Evolutionary conservation across 2,797 vertebrate genomes (phyloP).

Genomic region (Chiroxiphia lanceolata): DNA sequence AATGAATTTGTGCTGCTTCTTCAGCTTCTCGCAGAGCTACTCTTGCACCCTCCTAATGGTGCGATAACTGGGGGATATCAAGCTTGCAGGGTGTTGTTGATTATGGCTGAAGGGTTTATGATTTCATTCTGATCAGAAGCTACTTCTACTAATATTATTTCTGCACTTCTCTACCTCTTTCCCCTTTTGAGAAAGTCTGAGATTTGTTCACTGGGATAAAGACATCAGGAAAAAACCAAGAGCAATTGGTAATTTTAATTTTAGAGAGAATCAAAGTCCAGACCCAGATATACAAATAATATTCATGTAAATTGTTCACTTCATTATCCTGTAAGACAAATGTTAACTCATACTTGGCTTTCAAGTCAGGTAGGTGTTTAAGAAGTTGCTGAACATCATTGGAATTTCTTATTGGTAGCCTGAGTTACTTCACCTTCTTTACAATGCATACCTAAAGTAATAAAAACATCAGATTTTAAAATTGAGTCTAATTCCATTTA

Average conservation of each 20-base stretch:
- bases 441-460: not conserved
- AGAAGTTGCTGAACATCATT: not conserved
- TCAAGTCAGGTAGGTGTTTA: not conserved
- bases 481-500: not conserved
- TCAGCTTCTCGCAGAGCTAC: slow-evolving; percentile 62
- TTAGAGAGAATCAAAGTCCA: not conserved
- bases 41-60: slow-evolving; percentile 31
- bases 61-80: slow-evolving; percentile 61
- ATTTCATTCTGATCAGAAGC: slow-evolving; percentile 10
- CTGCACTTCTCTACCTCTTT: not conserved
- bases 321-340: not conserved
- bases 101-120: slow-evolving; percentile 25
- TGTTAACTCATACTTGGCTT: not conserved
- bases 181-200: not conserved
- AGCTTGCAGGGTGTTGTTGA: slow-evolving; percentile 48
- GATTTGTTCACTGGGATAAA: not conserved
- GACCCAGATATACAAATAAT: not conserved
- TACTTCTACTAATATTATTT: not conserved
- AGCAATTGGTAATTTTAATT: not conserved
- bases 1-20: slow-evolving; percentile 76
- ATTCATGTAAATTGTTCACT: not conserved
- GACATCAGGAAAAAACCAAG: not conserved
- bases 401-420: not conserved
- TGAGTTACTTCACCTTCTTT: not conserved
- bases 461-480: not conserved